These are phyloP conservation scores for Cyprinodon tularosa DNA, from an alignment of 2,113 vertebrate genomes.

Conservation along the genomic window DNA sequence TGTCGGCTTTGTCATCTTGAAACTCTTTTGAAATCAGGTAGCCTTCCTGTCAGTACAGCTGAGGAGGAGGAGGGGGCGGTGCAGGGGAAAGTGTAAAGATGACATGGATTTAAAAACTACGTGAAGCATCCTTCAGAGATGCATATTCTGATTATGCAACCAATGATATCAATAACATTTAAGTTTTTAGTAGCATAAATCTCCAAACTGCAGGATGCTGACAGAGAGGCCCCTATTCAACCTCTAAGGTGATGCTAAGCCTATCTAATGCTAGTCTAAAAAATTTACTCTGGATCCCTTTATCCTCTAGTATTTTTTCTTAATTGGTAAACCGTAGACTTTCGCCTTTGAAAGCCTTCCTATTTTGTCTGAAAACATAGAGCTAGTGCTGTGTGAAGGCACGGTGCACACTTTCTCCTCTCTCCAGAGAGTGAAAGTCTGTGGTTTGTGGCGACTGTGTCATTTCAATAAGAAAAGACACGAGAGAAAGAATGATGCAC, in stretches of 20 bases:
- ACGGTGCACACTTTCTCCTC: conserved; percentile 59
- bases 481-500: conserved; percentile 36
- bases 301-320: conserved; percentile 61
- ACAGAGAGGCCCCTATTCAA: conserved; percentile 39
- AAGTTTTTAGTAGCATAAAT: conserved; percentile 14
- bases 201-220: conserved; percentile 26
- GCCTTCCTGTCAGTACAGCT: conserved; percentile 63
- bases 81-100: conserved; percentile 51
- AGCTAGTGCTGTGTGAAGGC: not conserved
- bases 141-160: not conserved
- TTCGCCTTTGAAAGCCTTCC: conserved; percentile 35
- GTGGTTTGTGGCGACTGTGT: conserved; percentile 56
- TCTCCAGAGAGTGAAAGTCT: conserved; percentile 56
- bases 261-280: conserved; percentile 61
- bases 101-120: conserved; percentile 37
- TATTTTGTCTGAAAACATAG: conserved; percentile 30
- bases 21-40: conserved; percentile 61
- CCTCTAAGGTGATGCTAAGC: conserved; percentile 55
- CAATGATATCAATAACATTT: not conserved
- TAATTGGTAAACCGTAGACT: conserved; percentile 58
- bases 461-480: conserved; percentile 56
- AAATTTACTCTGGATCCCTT: conserved; percentile 69
- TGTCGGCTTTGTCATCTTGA: conserved; percentile 61
- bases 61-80: conserved; percentile 32
- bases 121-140: conserved; percentile 15